These are phyloP conservation scores for Bubalus kerabau DNA, from an alignment of 2,113 vertebrate genomes.

Conservation along the genomic window DNA sequence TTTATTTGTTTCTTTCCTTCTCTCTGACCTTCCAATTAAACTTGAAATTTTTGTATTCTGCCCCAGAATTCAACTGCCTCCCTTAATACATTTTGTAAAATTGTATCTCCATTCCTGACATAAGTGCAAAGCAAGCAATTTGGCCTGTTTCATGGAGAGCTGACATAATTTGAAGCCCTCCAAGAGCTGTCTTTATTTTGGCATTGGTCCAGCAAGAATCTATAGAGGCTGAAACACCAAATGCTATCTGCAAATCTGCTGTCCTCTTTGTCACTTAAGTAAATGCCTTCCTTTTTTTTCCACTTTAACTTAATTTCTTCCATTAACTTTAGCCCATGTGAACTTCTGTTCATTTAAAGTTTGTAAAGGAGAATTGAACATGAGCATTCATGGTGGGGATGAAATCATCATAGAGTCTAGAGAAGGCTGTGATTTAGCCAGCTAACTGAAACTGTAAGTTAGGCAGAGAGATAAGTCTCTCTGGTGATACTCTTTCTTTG, in stretches of 20 bases:
- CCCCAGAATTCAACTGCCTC: background rate
- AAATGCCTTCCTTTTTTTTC: background rate
- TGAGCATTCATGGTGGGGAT: background rate
- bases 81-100: background rate
- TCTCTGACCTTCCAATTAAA: constrained; percentile 35
- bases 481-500: background rate
- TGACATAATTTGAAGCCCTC: background rate
- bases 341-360: background rate
- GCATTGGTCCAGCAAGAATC: background rate
- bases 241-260: background rate
- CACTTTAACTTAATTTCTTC: background rate
- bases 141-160: background rate
- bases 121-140: constrained; percentile 11
- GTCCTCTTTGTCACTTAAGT: background rate
- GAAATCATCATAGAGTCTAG: background rate
- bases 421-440: background rate
- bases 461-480: background rate
- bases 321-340: background rate
- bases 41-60: constrained; percentile 1
- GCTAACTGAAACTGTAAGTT: background rate
- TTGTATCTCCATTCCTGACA: background rate
- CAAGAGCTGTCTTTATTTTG: background rate
- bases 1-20: background rate
- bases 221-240: background rate
- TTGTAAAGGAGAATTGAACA: background rate